A percentile compares a stretch with the other conserved stretches of the same genome.
Evolutionary conservation across 1,140 invertebrate species (phyloP).

Genomic region (Episyrphus balteatus): DNA sequence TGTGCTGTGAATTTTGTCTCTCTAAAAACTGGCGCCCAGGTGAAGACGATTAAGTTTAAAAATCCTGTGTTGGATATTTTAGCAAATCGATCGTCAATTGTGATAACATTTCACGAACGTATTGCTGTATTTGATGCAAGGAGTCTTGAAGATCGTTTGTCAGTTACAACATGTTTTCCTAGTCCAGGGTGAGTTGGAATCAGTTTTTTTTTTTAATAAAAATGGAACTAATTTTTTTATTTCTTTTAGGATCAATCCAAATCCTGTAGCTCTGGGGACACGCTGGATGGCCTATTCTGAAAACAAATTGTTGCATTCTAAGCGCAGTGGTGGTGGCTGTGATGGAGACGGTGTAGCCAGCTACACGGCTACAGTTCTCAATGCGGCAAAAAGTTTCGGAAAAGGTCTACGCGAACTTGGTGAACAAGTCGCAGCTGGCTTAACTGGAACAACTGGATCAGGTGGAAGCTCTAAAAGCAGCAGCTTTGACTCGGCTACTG

Average conservation of each 20-base stretch:
- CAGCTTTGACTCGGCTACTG: conserved; percentile 32
- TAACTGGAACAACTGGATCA: conserved; percentile 46
- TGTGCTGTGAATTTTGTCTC: conserved; percentile 85
- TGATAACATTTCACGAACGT: conserved; percentile 78
- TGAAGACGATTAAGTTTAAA: conserved; percentile 87
- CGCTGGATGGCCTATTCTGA: conserved; percentile 76
- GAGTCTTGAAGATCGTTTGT: conserved; percentile 73
- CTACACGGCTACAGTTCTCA: conserved; percentile 89
- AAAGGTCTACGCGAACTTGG: conserved; percentile 78
- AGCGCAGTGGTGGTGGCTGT: conserved; percentile 78
- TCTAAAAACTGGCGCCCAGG: conserved; percentile 76
- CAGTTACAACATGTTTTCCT: conserved; percentile 81
- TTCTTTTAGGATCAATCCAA: conserved; percentile 57
- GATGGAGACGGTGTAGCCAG: conserved; percentile 67
- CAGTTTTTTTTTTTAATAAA: neutral
- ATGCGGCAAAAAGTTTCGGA: conserved; percentile 84
- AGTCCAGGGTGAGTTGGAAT: conserved; percentile 46
- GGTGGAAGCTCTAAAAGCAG: conserved; percentile 33
- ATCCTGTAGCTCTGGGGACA: conserved; percentile 81
- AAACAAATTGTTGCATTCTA: conserved; percentile 65
- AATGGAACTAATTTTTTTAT: conserved; percentile 17
- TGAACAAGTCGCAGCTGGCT: conserved; percentile 85
- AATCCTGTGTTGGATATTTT: conserved; percentile 77
- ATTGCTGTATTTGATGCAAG: conserved; percentile 84
- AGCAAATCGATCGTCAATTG: conserved; percentile 69